These are phyloP conservation scores for Cherax destructor DNA, from an alignment of 1,140 invertebrate genomes.

Conservation along the genomic window DNA sequence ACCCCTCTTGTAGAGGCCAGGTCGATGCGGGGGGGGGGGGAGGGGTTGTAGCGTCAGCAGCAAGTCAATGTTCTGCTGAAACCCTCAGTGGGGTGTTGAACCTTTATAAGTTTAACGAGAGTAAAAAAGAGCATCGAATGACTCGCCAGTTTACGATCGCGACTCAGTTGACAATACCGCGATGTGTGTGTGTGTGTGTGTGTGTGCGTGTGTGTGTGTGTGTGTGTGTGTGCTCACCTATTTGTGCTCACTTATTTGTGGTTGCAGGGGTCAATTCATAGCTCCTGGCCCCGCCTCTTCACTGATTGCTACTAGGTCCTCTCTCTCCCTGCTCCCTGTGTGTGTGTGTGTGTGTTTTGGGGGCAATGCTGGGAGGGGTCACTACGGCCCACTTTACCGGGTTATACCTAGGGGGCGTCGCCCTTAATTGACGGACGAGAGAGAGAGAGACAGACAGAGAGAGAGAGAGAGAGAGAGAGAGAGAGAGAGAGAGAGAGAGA, in stretches of 20 bases:
- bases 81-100: background rate
- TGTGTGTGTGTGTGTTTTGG: too few relatives aligned
- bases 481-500: too few relatives aligned
- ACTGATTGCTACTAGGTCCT: background rate
- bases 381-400: too few relatives aligned
- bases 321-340: too few relatives aligned
- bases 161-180: background rate
- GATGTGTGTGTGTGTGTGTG: background rate
- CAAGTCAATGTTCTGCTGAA: too few relatives aligned
- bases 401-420: too few relatives aligned
- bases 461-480: too few relatives aligned
- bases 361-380: too few relatives aligned
- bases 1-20: background rate
- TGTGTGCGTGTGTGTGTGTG: background rate
- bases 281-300: background rate
- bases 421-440: too few relatives aligned
- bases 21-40: background rate
- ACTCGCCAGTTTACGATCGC: background rate
- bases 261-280: too few relatives aligned
- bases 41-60: background rate
- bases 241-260: background rate
- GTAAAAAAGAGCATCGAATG: background rate
- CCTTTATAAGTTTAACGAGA: background rate
- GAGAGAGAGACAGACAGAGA: too few relatives aligned
- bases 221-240: background rate